Percentiles rank a stretch among this genome's conserved stretches.
Evolutionary conservation across 2,113 vertebrate species (phyloP).

Genomic region (Naja naja): DNA sequence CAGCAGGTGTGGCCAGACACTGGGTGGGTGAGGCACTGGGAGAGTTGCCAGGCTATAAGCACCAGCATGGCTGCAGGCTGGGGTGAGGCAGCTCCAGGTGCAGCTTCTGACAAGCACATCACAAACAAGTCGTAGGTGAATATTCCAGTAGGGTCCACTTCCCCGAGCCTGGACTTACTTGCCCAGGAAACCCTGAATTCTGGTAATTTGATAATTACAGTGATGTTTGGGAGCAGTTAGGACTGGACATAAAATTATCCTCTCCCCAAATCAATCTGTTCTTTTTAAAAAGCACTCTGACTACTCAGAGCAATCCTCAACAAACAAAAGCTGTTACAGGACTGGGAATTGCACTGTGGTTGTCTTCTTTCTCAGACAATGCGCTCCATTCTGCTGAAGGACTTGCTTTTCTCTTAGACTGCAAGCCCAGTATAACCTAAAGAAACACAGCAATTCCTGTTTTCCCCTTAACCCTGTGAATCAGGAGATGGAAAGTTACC

Average conservation of each 20-base stretch:
- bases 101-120: constrained; percentile 2
- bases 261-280: background rate
- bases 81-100: constrained; percentile 30
- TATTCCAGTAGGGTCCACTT: background rate
- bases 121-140: background rate
- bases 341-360: background rate
- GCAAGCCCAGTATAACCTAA: background rate
- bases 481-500: background rate
- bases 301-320: background rate
- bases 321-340: background rate
- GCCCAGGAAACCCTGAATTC: background rate
- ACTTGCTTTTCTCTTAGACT: background rate
- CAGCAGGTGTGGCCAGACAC: background rate
- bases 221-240: background rate
- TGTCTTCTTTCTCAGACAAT: background rate
- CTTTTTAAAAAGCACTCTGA: background rate
- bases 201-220: background rate
- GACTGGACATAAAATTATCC: background rate
- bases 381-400: background rate
- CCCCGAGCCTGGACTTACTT: background rate
- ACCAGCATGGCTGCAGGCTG: constrained; percentile 29
- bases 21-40: constrained; percentile 19
- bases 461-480: background rate
- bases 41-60: constrained; percentile 31
- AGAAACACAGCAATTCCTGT: background rate